Evolutionary conservation across 2,113 vertebrate genomes (phyloP).

Genomic region (Tetrax tetrax): DNA sequence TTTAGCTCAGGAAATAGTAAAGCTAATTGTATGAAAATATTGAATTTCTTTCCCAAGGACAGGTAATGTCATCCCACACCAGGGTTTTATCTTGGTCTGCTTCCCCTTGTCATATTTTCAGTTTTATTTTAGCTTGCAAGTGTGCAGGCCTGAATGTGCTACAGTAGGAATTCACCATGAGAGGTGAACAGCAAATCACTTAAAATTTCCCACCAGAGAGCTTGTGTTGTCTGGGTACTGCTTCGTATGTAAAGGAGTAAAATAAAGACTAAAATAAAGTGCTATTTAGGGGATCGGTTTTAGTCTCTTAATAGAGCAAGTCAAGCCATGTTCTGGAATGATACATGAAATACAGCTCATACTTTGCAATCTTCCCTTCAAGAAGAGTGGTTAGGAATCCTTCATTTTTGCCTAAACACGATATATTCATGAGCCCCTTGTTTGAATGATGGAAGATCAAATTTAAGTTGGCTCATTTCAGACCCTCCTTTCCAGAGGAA

Average conservation of each 20-base stretch:
- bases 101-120: not conserved
- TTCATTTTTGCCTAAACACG: not conserved
- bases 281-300: not conserved
- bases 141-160: not conserved
- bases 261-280: not conserved
- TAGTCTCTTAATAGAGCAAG: not conserved
- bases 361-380: not conserved
- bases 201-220: not conserved
- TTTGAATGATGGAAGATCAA: not conserved
- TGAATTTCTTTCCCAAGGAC: not conserved
- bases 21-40: not conserved
- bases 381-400: not conserved
- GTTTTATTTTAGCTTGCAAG: not conserved
- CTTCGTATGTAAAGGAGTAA: not conserved
- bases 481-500: not conserved
- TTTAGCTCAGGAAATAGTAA: not conserved
- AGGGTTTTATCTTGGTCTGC: not conserved
- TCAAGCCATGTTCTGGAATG: not conserved
- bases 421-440: not conserved
- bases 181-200: not conserved
- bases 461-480: not conserved
- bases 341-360: not conserved
- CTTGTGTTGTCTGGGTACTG: not conserved
- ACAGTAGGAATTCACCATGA: not conserved
- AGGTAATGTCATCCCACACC: not conserved